Base-by-base conservation (phyloP, 1,140 invertebrate species). In the Drosophila persimilis region DNA sequence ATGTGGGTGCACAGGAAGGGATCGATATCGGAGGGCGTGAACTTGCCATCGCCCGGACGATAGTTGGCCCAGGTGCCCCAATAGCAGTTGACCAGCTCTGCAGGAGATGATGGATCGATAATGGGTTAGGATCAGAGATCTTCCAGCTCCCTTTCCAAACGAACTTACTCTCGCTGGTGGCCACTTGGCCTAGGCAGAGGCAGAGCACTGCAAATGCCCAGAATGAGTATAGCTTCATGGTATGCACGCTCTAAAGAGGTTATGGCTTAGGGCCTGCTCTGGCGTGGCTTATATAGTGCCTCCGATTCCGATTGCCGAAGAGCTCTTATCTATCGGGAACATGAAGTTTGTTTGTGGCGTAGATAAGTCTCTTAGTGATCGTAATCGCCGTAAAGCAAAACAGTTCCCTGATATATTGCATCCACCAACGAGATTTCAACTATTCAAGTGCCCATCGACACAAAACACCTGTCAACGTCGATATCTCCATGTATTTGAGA, bases 1-100 rank as follows among this genome's bases (percentile, higher is more conserved):
- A 95, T 57, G 85, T 96, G 94, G 0, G 95, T 95, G 77, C 95
- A 96, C 3, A 95, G 89, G 5, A 74, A 80, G 0, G 95, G 92
- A 71, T 95, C 92, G 20, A 96, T 93, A 46, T 94, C 74, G 2
- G 92, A 86, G 0, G 94, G 91, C 2, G 93, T 85, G 60, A 94
- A 94, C 57, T 93, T 92, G 4, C 95, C 95, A 62, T 91, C 90
- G 0, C 92, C 93, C 2, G 90, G 86, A 22, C 94, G 88, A 74
- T 95, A 95, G 1, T 93, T 92, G 2, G 94, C 88, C 95, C 94
- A 95, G 59, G 93, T 94, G 39, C 93, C 93, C 72, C 92, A 94
- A 67, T 95, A 95, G 67, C 94, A 95, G 11, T 94, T 93, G 2
- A 95, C 84, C 92, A 95, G 86, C 92, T 91, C 94, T 93, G 63